These are phyloP conservation scores for Sphaerodactylus townsendi DNA, from an alignment of 2,113 vertebrate genomes.

Conservation along the genomic window DNA sequence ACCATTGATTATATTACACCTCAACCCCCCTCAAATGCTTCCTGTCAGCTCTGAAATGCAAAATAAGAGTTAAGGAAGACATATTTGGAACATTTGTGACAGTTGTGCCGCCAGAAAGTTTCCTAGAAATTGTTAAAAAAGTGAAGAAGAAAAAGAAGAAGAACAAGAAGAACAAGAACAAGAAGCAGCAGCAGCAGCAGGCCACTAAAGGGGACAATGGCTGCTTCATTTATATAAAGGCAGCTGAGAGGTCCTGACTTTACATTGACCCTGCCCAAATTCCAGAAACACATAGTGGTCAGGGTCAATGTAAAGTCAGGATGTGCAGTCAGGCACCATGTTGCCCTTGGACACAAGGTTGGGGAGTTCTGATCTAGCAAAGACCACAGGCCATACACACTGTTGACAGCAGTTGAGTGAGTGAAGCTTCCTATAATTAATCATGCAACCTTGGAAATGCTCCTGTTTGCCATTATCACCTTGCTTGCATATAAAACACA, in stretches of 20 bases:
- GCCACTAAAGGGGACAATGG: too few relatives aligned
- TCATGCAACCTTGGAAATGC: background rate
- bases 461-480: background rate
- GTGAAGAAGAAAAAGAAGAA: too few relatives aligned
- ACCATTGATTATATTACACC: background rate
- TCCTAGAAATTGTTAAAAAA: background rate
- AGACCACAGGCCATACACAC: background rate
- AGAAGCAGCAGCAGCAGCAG: too few relatives aligned
- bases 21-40: background rate
- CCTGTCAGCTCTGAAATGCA: background rate
- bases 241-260: too few relatives aligned
- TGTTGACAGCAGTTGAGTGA: background rate
- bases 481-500: slow-evolving; percentile 11
- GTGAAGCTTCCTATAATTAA: background rate
- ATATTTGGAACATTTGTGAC: background rate
- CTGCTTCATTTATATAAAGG: too few relatives aligned
- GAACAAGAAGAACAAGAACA: too few relatives aligned
- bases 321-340: too few relatives aligned
- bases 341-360: too few relatives aligned
- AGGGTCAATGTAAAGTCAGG: too few relatives aligned
- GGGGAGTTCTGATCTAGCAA: background rate
- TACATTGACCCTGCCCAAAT: too few relatives aligned
- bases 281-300: too few relatives aligned
- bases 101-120: background rate
- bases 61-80: background rate